Base-by-base conservation (phyloP, 2,888 invertebrate genomes). In the Chouioia cunea region DNA sequence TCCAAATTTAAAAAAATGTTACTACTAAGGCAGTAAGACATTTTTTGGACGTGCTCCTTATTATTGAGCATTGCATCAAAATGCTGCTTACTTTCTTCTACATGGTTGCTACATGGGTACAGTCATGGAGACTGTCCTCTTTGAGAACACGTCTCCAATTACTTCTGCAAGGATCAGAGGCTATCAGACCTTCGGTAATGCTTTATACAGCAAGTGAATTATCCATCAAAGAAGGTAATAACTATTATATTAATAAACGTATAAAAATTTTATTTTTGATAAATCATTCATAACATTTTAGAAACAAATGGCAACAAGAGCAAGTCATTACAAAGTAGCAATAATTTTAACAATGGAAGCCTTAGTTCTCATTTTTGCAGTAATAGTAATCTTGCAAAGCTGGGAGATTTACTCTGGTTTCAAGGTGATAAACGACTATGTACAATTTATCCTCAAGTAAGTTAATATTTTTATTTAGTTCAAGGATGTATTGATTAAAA, bases 11-110 rank as follows among this genome's bases (percentile, higher is more conserved):
- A 36, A n/a, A n/a, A 36, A 36, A 36, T 36, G 36, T 8, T 36
- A 36, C 36, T 36, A 6, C 36, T 10, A 36, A 36, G 36, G 15
- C 12, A 56, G 6, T 70, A 54, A 60, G 14, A 48, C 48, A 43
- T 53, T 47, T 58, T 16, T 54, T n/a, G n/a, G 27, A 50, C 22
- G 52, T 65, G 57, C 22, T 44, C 27, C 18, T 57, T 63, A 20
- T 6, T 14, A 36, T 22, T 4, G 53, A 43, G 2, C 14, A 43
- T 59, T 64, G 27, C n/a, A 52, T 66, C 64, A 54, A 70, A 77
- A 93, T 93, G 93, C 86, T 95, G 83, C 89, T 95, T 79, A 94
- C 95, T 48, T 87, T 95, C 64, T 93, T 92, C 86, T 95, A 95
- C 85, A 91, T 93, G 87, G 92, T 93, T 81, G 92, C 94, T 81